A percentile compares a stretch with the other conserved stretches of the same genome.
Evolutionary conservation across 2,113 vertebrate genomes (phyloP).

Genomic region (Numida meleagris): DNA sequence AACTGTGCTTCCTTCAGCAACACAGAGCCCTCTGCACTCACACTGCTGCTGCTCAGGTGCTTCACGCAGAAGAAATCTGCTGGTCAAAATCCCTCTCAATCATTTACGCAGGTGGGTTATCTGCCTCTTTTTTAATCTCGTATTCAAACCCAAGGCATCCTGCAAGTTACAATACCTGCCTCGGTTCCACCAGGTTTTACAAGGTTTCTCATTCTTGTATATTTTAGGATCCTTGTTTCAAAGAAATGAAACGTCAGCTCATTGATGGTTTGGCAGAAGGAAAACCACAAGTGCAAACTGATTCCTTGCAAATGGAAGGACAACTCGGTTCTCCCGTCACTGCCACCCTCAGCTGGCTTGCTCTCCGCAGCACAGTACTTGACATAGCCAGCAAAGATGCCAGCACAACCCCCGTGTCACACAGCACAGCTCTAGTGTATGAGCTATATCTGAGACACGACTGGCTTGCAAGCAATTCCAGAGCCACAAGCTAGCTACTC

Average conservation of each 20-base stretch:
- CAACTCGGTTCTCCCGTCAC: background rate
- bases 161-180: background rate
- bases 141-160: background rate
- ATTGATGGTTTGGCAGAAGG: background rate
- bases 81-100: background rate
- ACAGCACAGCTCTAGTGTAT: background rate
- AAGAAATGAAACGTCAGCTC: background rate
- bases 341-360: background rate
- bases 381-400: background rate
- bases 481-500: background rate
- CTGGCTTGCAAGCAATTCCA: background rate
- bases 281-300: fast-evolving
- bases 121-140: background rate
- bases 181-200: background rate
- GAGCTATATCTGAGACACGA: background rate
- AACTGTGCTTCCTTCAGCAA: background rate
- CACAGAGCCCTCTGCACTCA: background rate
- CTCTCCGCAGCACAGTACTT: background rate
- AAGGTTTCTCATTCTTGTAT: background rate
- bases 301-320: background rate
- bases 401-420: background rate
- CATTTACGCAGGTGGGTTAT: too few relatives aligned
- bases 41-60: background rate
- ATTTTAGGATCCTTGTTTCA: background rate
- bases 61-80: fast-evolving